Base-by-base conservation (phyloP, 1,140 invertebrate genomes). In the Homalodisca vitripennis region DNA sequence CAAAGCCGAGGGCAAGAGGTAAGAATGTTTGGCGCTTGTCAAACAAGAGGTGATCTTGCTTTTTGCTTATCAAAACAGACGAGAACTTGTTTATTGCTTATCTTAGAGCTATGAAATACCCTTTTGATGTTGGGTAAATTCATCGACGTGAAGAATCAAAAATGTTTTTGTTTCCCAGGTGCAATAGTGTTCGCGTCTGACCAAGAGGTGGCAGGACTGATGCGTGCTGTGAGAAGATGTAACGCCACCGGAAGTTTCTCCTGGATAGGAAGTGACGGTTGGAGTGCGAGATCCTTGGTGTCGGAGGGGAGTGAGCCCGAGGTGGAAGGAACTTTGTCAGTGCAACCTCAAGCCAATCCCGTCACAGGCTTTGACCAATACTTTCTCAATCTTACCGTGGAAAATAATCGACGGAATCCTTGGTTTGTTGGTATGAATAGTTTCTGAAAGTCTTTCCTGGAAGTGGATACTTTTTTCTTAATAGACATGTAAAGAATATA, bases 251-350 rank as follows among this genome's bases (percentile, higher is more conserved):
- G 92, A 2, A 85, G 84, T 55, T 98, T 98, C 82, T 92, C 92
- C 29, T 98, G 95, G 95, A 95, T 98, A 27, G 95, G 95, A 0
- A 95, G 92, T 55, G 95, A 98, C 77, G 95, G 95, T 1, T 96
- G 94, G 93, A 92, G 89, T 76, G 93, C 92, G 1, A 57, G 67
- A 30, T 60, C 53, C 47, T 80, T 97, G 47, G 95, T 97, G 1
- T 93, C 90, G 1, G 88, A 92, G 73, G 93, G 92, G 27, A 62
- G 3, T 34, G 12, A 88, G 89, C n/a, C n/a, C n/a, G 92, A 94
- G 78, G 92, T 95, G 2, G 92, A 94, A 78, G 92, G 92, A 24
- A 96, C 94, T 0, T 82, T 97, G 69, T 94, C 92, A 6, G 92
- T 97, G 0, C 94, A 97, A 76, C 94, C 94, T 0, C 90, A 92